These are phyloP conservation scores for Neodiprion pinetum DNA, from an alignment of 1,140 invertebrate genomes.

Conservation along the genomic window DNA sequence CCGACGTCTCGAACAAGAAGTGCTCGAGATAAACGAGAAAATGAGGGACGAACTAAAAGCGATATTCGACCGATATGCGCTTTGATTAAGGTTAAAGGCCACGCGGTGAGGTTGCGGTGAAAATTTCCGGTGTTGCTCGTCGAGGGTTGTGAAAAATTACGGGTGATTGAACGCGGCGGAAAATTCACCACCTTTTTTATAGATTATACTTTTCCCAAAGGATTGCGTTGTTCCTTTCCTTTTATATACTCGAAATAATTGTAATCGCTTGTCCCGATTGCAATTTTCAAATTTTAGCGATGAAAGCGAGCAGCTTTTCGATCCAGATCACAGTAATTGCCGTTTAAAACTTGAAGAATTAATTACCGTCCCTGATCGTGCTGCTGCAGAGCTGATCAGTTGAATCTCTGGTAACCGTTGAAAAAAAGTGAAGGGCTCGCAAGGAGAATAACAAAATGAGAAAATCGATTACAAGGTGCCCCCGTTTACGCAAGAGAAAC, in stretches of 20 bases:
- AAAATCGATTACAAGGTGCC: too few relatives aligned
- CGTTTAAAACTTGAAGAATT: too few relatives aligned
- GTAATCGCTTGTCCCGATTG: slow-evolving; percentile 1
- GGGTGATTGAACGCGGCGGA: slow-evolving; percentile 2
- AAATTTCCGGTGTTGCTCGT: too few relatives aligned
- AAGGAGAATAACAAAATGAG: too few relatives aligned
- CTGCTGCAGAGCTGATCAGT: too few relatives aligned
- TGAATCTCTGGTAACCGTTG: too few relatives aligned
- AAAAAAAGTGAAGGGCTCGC: too few relatives aligned
- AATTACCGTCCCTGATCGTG: too few relatives aligned
- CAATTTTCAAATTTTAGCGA: too few relatives aligned
- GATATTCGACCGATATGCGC: neutral
- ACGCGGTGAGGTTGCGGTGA: neutral
- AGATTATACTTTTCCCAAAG: slow-evolving; percentile 6
- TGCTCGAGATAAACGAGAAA: neutral
- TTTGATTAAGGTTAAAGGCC: neutral
- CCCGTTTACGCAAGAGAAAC: too few relatives aligned
- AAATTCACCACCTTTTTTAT: slow-evolving; percentile 5
- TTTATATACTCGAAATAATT: slow-evolving; percentile 22
- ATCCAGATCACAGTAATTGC: too few relatives aligned
- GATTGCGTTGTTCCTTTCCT: slow-evolving; percentile 12
- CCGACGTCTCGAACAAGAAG: neutral
- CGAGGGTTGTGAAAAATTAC: neutral
- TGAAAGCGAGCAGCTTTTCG: too few relatives aligned
- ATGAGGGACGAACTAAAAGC: neutral